Base-by-base conservation (phyloP, 2,113 vertebrate species). In the Hyaena hyaena region DNA sequence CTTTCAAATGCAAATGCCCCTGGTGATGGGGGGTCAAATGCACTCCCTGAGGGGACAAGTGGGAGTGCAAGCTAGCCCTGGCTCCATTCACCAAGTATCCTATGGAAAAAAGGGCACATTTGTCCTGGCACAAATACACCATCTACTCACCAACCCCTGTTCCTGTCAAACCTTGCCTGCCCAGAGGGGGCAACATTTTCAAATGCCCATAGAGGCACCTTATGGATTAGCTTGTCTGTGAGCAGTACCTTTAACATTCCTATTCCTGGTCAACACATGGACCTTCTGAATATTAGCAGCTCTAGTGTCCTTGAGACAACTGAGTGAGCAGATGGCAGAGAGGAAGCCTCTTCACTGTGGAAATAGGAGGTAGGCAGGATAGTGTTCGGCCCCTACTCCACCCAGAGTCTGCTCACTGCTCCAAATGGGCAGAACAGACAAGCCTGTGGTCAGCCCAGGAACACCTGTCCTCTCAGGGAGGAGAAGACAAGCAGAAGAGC, bases 231-330 rank as follows among this genome's bases (percentile, higher is more conserved):
- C 74, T 15, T 61, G 58, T 61, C n/a, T 94, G 39, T 39, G 31
- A 61, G n/a, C n/a, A 7, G 9, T 5, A 2, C 15, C 45, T 1
- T 71, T 10, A 50, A 26, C 3, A 5, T 1, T 35, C 39, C 28
- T 74, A 24, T 58, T 33, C 24, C 85, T 43, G 50, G 61, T 50
- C 61, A 58, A 39, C 15, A 50, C 3, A 2, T 1, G 9, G 28
- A 39, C 69, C 66, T 53, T 48, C 87, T 33, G 61, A 43, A 21
- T 23, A 26, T 48, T 28, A 91, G 71, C 33, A 16, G 39, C 39
- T 23, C 48, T 28, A 12, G 79, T 0, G 17, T 12, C 55, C 94
- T 65, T 63, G 81, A 15, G 28, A 92, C 3, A 4, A 74, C 23
- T 2, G 11, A 69, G 10, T 10, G 12, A 77, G 71, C 53, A 86